phyloP scores from a whole-genome alignment of 2,888 invertebrate species.

The Anthrax anthrax region DNA sequence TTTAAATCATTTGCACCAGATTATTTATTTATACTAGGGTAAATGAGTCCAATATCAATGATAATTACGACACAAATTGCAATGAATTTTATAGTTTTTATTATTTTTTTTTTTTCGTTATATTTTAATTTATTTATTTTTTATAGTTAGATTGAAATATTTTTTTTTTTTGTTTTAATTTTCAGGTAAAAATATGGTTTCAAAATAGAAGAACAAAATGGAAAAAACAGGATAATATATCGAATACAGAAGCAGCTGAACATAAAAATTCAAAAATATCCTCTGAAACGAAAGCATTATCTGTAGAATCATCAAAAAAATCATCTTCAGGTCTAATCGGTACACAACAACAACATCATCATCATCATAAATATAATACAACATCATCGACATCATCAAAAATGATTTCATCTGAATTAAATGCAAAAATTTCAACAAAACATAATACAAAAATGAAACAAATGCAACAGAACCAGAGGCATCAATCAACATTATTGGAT shows the following conservation, averaged over 20 bases:
- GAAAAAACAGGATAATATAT: slow-evolving; percentile 87
- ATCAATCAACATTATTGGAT: background rate
- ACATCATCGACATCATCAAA: slow-evolving; percentile 11
- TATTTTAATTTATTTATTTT: too few relatives aligned
- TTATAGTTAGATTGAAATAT: too few relatives aligned
- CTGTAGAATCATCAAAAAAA: slow-evolving; percentile 1
- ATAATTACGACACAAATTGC: too few relatives aligned
- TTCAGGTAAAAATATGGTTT: slow-evolving; percentile 35
- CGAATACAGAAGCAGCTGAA: slow-evolving; percentile 76
- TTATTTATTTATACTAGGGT: too few relatives aligned
- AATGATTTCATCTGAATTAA: slow-evolving; percentile 19
- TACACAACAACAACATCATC: too few relatives aligned
- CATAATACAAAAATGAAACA: slow-evolving; percentile 27
- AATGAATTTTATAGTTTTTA: too few relatives aligned
- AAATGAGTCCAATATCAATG: too few relatives aligned
- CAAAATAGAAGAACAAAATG: slow-evolving; percentile 39
- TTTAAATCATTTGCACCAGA: too few relatives aligned
- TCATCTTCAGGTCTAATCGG: background rate
- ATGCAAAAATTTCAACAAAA: slow-evolving; percentile 26
- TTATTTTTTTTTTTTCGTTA: too few relatives aligned
- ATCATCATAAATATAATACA: slow-evolving; percentile 9
- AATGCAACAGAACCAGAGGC: background rate
- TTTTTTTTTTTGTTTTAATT: slow-evolving; percentile 8
- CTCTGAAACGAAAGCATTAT: background rate
- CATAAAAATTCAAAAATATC: slow-evolving; percentile 37